Evolutionary conservation across 2,113 vertebrate species (phyloP).

Genomic region (Dolichallabes microphthalmus): DNA sequence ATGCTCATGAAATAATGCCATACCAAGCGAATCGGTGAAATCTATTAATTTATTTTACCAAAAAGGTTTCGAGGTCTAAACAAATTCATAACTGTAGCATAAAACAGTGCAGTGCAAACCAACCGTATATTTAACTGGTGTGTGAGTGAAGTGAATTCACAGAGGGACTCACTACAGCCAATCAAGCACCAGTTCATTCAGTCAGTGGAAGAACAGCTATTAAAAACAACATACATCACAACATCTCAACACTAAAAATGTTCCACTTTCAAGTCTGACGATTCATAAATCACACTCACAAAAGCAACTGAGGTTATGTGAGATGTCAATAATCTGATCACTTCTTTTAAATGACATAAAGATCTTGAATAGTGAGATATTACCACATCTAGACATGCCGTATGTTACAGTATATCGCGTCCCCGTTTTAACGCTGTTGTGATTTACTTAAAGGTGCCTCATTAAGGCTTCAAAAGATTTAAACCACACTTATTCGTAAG

Average conservation of each 20-base stretch:
- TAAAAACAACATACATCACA: conserved; percentile 19
- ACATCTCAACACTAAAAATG: background rate
- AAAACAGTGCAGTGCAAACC: conserved; percentile 12
- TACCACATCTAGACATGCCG: conserved; percentile 38
- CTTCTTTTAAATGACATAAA: background rate
- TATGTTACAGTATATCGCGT: conserved; percentile 5
- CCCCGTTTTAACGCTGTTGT: background rate
- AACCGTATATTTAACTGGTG: conserved; percentile 4
- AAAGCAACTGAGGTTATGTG: conserved; percentile 46
- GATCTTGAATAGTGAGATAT: background rate
- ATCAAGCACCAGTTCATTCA: conserved; percentile 24
- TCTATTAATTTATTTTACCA: background rate
- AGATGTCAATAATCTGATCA: conserved; percentile 19
- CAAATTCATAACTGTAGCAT: background rate
- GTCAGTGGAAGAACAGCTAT: conserved; percentile 46
- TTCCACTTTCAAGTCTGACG: background rate
- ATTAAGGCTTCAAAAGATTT: background rate
- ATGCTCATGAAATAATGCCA: background rate
- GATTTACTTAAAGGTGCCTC: background rate
- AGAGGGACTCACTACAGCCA: conserved; percentile 8
- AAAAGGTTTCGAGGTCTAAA: background rate
- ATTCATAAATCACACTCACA: conserved; percentile 34
- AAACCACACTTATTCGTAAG: background rate
- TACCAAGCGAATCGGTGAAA: background rate
- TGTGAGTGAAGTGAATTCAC: conserved; percentile 9